phyloP scores from a whole-genome alignment of 2,888 invertebrate genomes.

The Mythimna impura region DNA sequence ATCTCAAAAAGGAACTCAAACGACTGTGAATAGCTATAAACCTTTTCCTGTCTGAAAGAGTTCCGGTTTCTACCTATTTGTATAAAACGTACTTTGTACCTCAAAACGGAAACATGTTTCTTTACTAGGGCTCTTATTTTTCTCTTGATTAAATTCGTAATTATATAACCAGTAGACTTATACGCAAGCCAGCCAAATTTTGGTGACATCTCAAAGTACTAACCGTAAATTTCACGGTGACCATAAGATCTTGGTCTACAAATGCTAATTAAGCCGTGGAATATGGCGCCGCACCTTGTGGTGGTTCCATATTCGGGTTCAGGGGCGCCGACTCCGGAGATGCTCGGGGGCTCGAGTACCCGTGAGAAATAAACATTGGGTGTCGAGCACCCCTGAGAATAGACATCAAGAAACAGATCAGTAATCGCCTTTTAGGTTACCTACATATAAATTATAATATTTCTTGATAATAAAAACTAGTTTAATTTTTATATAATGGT shows the following conservation, averaged over 20 bases:
- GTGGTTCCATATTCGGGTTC: slow-evolving; percentile 17
- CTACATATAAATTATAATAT: too few species aligned
- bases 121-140: slow-evolving; percentile 27
- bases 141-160: slow-evolving; percentile 55
- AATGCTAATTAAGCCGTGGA: slow-evolving; percentile 47
- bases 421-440: too few species aligned
- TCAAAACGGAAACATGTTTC: slow-evolving; percentile 20
- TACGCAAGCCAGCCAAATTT: slow-evolving; percentile 4
- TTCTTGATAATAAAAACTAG: too few species aligned
- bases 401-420: too few species aligned
- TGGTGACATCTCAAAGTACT: slow-evolving; percentile 20
- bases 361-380: too few species aligned
- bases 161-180: slow-evolving; percentile 16
- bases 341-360: too few species aligned
- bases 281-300: slow-evolving; percentile 32
- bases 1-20: not conserved
- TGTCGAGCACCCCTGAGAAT: too few species aligned
- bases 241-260: slow-evolving; percentile 40
- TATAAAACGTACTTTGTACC: slow-evolving; percentile 18
- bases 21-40: slow-evolving; percentile 18
- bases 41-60: slow-evolving; percentile 19
- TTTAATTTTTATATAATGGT: too few species aligned
- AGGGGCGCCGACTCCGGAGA: too few species aligned
- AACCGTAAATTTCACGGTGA: slow-evolving; percentile 38
- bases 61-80: slow-evolving; percentile 41